Base-by-base conservation (phyloP, 2,888 invertebrate genomes). In the Nysson spinosus region DNA sequence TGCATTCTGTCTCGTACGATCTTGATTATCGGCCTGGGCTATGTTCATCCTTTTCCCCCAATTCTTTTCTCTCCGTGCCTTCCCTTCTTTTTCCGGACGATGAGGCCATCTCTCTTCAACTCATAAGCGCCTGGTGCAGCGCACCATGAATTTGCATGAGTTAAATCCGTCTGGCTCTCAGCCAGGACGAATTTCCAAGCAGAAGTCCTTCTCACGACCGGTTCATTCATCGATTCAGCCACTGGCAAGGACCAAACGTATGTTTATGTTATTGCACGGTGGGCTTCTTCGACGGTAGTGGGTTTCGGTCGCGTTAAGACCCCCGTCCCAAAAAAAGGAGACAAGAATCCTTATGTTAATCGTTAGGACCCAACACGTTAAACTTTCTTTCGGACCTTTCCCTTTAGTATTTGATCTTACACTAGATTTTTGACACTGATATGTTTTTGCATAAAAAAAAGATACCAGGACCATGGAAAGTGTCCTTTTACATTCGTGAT, bases 141-240 rank as follows among this genome's bases (percentile, higher is more conserved):
- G 50, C 46, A 47, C 44, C 52, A 63, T 67, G 73, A 71, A 80
- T 80, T 78, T 73, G 75, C 78, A 80, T 76, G 74, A 71, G 67
- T 62, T 26, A 44, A 37, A 76, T 72, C 69, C 66, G 69, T 63
- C 72, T 67, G 68, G 69, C 71, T 49, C 42, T 57, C 40, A 44
- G 61, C 68, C 81, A 77, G 65, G 66, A 78, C 68, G 75, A 72
- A 72, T 75, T 67, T 78, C 61, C 47, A 61, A 67, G 54, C 65
- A 43, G 61, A 50, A 55, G 47, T 49, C 52, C 49, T 60, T 35
- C 52, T 30, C 54, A 14, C 55, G 72, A 64, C 49, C 60, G 69
- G 57, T 66, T 72, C 70, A 66, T 70, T 73, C 76, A 75, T 69
- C 67, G 76, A 56, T 64, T 28, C 50, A 28, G 37, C 46, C 58